These are phyloP conservation scores for Hyposoter dolosus DNA, from an alignment of 2,888 invertebrate species.

Conservation along the genomic window DNA sequence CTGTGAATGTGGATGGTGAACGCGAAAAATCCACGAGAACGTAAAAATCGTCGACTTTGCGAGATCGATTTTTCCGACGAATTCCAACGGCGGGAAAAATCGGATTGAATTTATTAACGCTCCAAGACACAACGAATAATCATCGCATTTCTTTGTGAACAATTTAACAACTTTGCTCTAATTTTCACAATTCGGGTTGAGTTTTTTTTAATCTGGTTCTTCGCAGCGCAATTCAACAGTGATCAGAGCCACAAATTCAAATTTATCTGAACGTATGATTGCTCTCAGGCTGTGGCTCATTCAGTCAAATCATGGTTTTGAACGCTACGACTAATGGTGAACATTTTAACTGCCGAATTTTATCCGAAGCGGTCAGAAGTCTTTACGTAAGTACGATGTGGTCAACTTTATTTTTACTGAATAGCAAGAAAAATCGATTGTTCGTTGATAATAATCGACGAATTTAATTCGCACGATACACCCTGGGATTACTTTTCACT, in stretches of 20 bases:
- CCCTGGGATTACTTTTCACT: background rate
- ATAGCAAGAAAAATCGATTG: background rate
- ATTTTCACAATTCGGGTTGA: background rate
- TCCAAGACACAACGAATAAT: background rate
- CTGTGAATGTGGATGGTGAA: slow-evolving; percentile 28
- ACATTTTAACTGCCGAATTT: slow-evolving; percentile 32
- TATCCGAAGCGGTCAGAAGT: background rate
- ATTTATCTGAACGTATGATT: background rate
- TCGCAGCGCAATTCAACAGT: background rate
- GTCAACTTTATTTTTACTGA: background rate
- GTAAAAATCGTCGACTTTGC: slow-evolving; percentile 20
- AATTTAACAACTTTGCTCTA: background rate
- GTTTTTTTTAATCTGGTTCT: background rate
- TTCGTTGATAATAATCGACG: background rate
- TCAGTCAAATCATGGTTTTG: slow-evolving; percentile 30
- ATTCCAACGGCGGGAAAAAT: slow-evolving; percentile 19
- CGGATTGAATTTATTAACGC: slow-evolving; percentile 27
- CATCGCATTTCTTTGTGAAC: background rate
- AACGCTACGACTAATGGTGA: slow-evolving; percentile 20
- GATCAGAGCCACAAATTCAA: background rate
- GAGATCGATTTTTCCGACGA: slow-evolving; percentile 23
- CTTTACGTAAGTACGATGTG: slow-evolving; percentile 26
- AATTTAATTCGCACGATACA: background rate
- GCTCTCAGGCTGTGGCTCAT: slow-evolving; percentile 3
- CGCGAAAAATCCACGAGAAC: slow-evolving; percentile 27